phyloP scores from a whole-genome alignment of 2,888 invertebrate species.

The Choristoneura rosaceana region DNA sequence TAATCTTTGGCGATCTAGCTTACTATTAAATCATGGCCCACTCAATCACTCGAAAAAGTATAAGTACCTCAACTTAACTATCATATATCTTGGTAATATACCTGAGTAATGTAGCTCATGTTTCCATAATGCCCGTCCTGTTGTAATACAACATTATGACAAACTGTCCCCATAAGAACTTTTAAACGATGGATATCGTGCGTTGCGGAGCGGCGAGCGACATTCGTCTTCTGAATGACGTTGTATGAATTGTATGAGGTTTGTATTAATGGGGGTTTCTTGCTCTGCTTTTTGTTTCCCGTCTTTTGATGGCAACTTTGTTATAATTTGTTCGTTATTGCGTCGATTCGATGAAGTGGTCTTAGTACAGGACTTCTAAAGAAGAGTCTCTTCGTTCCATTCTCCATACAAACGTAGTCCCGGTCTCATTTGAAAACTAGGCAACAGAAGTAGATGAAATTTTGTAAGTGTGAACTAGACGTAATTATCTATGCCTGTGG shows the following conservation, averaged over 20 bases:
- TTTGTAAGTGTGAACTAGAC: too few relatives aligned
- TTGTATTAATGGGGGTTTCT: conserved; percentile 10
- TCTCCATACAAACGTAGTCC: too few relatives aligned
- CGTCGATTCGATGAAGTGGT: not conserved
- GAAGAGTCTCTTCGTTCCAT: too few relatives aligned
- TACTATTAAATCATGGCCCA: conserved; percentile 45
- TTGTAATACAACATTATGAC: conserved; percentile 66
- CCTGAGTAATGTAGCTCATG: conserved; percentile 66
- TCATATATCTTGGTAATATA: conserved; percentile 1
- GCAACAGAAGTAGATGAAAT: too few relatives aligned
- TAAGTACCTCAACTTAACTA: conserved; percentile 55
- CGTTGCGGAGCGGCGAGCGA: conserved; percentile 21
- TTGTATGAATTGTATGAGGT: conserved; percentile 20
- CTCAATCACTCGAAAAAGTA: conserved; percentile 75
- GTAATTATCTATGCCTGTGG: too few relatives aligned
- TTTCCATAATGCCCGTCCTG: conserved; percentile 69
- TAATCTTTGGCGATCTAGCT: not conserved
- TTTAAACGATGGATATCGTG: conserved; percentile 58
- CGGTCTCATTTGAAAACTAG: too few relatives aligned
- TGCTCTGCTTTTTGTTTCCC: not conserved
- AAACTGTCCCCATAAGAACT: conserved; percentile 61
- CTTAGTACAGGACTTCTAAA: not conserved
- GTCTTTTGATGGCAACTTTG: conserved; percentile 1
- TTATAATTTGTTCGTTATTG: not conserved
- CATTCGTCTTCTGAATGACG: conserved; percentile 26